A percentile compares a stretch with the other conserved stretches of the same genome.
Conservation (phyloP, 2,113 vertebrate species). For the Hoplias malabaricus region DNA sequence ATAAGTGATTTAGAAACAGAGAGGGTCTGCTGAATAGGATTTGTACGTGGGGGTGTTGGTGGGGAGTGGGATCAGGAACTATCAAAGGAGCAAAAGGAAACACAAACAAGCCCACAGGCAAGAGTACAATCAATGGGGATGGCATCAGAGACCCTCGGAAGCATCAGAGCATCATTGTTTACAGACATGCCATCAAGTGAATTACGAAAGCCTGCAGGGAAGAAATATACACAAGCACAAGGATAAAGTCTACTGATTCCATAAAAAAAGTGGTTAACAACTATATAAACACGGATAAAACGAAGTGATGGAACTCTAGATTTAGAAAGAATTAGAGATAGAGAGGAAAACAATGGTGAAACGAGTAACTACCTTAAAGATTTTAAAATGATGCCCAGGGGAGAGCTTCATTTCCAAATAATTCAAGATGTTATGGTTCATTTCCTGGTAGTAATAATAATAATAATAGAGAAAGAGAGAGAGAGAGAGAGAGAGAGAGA, state of each 20-base stretch:
- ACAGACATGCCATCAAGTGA: conserved; percentile 22
- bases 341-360: not conserved
- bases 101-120: conserved; percentile 3
- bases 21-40: not conserved
- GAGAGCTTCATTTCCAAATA: not conserved
- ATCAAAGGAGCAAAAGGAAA: conserved; percentile 38
- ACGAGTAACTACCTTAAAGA: not conserved
- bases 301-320: conserved; percentile 24
- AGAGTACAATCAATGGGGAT: conserved; percentile 14
- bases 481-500: no score
- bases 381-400: not conserved
- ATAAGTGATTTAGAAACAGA: conserved; percentile 9
- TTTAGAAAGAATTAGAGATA: not conserved
- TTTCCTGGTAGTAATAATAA: not conserved
- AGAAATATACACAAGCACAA: not conserved
- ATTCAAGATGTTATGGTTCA: not conserved
- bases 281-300: no score
- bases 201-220: conserved; percentile 33
- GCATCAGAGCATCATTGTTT: conserved; percentile 11
- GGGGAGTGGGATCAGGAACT: conserved; percentile 19
- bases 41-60: no score
- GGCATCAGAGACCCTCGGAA: conserved; percentile 20
- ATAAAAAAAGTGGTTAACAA: conserved; percentile 21
- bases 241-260: conserved; percentile 11
- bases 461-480: no score